A percentile compares a stretch with the other conserved stretches of the same genome.
Conservation (phyloP, 2,888 invertebrate genomes). For the Seira sanloemensis region DNA sequence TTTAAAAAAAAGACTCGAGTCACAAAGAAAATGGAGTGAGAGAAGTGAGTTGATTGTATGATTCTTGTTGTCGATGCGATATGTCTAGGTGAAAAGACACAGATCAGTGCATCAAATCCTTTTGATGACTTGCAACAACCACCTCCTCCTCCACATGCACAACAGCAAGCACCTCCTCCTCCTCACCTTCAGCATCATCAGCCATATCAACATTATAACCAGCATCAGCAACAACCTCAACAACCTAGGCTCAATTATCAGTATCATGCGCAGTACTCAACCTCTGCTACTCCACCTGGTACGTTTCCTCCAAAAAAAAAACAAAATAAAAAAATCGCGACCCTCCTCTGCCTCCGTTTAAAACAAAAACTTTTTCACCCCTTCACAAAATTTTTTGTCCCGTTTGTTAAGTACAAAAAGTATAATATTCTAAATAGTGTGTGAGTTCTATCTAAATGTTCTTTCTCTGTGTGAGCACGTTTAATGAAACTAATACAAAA, state of each 20-base stretch:
- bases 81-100: conserved; percentile 80
- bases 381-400: too few species aligned
- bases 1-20: neutral
- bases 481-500: too few species aligned
- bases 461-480: too few species aligned
- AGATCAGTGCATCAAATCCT: conserved; percentile 90
- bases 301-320: conserved; percentile 37
- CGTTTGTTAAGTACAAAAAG: too few species aligned
- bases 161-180: conserved; percentile 26
- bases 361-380: too few species aligned
- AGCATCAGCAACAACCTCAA: conserved; percentile 66
- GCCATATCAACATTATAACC: conserved; percentile 63
- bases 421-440: too few species aligned
- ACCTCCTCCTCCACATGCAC: conserved; percentile 26
- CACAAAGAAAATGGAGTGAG: too few species aligned
- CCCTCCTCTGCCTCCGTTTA: neutral
- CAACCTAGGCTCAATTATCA: conserved; percentile 69
- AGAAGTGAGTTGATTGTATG: neutral
- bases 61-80: neutral
- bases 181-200: conserved; percentile 39
- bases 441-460: too few species aligned
- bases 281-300: conserved; percentile 61
- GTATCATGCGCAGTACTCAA: conserved; percentile 66
- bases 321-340: conserved; percentile 7
- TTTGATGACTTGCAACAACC: conserved; percentile 82